phyloP scores from a whole-genome alignment of 2,113 vertebrate genomes.

The Phylloscopus whistleri region DNA sequence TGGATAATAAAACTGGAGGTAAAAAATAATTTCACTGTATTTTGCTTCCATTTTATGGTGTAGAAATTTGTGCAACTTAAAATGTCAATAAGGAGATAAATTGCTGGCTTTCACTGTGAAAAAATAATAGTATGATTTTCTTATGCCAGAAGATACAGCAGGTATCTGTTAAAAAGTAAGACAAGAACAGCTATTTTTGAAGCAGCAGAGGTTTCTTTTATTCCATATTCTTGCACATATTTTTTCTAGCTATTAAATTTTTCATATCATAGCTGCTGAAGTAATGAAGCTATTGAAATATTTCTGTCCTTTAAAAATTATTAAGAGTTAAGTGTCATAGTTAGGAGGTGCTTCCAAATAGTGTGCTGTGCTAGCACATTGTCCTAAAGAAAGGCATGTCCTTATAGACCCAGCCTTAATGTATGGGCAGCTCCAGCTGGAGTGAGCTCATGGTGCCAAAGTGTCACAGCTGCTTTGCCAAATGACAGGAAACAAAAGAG shows the following conservation, averaged over 20 bases:
- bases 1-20: neutral
- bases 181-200: neutral
- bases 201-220: neutral
- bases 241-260: neutral
- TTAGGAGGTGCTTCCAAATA: neutral
- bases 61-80: neutral
- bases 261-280: neutral
- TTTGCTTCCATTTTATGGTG: neutral
- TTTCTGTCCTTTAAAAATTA: neutral
- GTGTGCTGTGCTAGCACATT: neutral
- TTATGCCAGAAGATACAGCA: neutral
- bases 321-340: neutral
- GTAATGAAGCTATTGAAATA: neutral
- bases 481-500: neutral
- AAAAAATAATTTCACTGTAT: neutral
- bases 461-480: constrained; percentile 2
- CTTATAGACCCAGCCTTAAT: neutral
- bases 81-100: neutral
- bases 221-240: neutral
- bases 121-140: constrained; percentile 22
- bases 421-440: neutral
- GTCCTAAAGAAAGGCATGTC: neutral
- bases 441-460: neutral
- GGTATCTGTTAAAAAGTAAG: neutral
- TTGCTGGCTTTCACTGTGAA: neutral